Conservation (phyloP, 2,113 vertebrate species). For the Hiodon tergisus region DNA sequence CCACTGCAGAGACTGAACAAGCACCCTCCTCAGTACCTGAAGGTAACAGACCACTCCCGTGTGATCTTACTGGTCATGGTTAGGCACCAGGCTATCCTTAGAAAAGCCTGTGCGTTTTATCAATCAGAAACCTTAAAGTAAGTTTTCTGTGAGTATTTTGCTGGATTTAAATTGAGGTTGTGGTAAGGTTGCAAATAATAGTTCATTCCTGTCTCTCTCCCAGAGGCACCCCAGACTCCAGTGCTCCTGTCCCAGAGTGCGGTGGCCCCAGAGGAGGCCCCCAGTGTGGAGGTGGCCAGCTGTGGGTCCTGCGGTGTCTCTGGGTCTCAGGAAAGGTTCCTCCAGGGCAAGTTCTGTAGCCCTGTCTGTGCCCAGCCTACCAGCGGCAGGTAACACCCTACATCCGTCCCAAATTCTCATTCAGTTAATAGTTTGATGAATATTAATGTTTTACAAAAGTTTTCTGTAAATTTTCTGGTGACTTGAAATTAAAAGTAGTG, state of each 20-base stretch:
- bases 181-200: too few species aligned
- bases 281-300: slow-evolving; percentile 50
- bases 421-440: neutral
- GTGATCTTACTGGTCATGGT: too few species aligned
- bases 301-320: slow-evolving; percentile 56
- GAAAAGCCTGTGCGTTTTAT: too few species aligned
- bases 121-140: too few species aligned
- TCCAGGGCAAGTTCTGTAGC: slow-evolving; percentile 69
- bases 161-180: too few species aligned
- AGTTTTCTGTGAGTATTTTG: too few species aligned
- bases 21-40: neutral
- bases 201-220: neutral
- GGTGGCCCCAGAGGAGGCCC: slow-evolving; percentile 22
- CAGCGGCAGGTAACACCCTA: slow-evolving; percentile 57
- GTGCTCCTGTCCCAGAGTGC: slow-evolving; percentile 40
- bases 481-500: neutral
- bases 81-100: too few species aligned
- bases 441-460: too few species aligned
- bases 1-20: slow-evolving; percentile 39
- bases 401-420: neutral
- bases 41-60: neutral
- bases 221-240: slow-evolving; percentile 13
- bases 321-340: slow-evolving; percentile 56
- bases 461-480: too few species aligned
- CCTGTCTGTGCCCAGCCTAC: slow-evolving; percentile 62